phyloP scores from a whole-genome alignment of 2,888 invertebrate species.

The Drosophila rubida region DNA sequence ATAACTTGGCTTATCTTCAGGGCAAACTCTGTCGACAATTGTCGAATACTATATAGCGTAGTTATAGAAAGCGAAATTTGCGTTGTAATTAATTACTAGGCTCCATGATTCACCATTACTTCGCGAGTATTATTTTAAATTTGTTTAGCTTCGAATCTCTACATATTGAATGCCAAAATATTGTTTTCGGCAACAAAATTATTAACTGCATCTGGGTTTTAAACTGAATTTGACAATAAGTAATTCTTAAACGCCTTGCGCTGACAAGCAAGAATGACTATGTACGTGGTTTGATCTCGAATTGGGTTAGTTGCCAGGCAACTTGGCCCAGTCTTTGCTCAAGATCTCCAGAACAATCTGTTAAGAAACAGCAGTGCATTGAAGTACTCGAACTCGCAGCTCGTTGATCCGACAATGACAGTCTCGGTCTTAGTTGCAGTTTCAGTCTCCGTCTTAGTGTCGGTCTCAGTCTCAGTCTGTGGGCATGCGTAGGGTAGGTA shows the following conservation, averaged over 20 bases:
- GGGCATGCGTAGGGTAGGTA: slow-evolving; percentile 40
- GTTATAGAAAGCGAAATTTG: not conserved
- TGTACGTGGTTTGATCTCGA: not conserved
- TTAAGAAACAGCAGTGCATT: slow-evolving; percentile 5
- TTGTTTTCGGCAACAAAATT: no score
- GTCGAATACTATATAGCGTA: not conserved
- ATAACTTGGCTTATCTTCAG: slow-evolving; percentile 1
- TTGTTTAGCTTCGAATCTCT: no score
- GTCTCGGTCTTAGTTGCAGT: no score
- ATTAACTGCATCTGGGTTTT: no score
- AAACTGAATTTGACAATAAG: no score
- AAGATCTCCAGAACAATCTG: slow-evolving; percentile 27
- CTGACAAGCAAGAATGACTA: no score
- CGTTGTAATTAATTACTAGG: not conserved
- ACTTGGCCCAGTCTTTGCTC: not conserved
- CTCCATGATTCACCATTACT: not conserved
- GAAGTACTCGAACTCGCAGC: not conserved
- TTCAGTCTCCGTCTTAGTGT: not conserved
- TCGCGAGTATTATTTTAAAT: no score
- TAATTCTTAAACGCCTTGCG: no score
- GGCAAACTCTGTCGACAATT: not conserved
- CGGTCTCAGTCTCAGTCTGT: slow-evolving; percentile 10
- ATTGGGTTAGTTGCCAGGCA: not conserved
- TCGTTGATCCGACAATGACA: slow-evolving; percentile 12
- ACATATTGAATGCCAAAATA: no score